These are phyloP conservation scores for Blastomussa wellsi DNA, from an alignment of 92 coral and sea anemone species.

Conservation along the genomic window DNA sequence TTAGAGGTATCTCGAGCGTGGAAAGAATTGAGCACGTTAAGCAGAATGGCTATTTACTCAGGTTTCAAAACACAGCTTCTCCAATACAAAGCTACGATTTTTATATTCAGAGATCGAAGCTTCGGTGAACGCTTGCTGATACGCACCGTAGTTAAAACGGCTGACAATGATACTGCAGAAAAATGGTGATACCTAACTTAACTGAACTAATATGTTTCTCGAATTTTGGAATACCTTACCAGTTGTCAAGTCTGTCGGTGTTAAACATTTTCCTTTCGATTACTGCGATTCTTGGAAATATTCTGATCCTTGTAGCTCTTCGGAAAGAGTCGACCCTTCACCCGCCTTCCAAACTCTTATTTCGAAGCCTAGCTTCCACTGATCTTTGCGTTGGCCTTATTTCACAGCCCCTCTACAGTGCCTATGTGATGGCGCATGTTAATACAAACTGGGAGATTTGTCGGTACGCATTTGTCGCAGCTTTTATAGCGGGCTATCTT, in stretches of 20 bases:
- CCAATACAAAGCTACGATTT: neutral
- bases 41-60: too few relatives aligned
- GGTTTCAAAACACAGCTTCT: neutral
- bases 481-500: neutral
- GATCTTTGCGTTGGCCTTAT: neutral
- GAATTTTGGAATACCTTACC: neutral
- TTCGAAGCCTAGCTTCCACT: neutral
- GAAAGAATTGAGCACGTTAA: neutral
- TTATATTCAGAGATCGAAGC: neutral
- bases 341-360: conserved; percentile 16
- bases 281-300: neutral
- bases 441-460: neutral
- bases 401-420: neutral
- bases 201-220: neutral
- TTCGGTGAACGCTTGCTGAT: neutral
- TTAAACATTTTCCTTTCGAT: conserved; percentile 7
- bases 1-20: neutral
- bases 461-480: neutral
- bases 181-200: neutral
- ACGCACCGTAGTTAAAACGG: neutral
- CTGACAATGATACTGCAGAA: neutral
- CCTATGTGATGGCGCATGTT: neutral
- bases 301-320: conserved; percentile 10
- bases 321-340: neutral
- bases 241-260: neutral